Conservation (phyloP, 2,797 vertebrate species). For the Notamacropus eugenii region DNA sequence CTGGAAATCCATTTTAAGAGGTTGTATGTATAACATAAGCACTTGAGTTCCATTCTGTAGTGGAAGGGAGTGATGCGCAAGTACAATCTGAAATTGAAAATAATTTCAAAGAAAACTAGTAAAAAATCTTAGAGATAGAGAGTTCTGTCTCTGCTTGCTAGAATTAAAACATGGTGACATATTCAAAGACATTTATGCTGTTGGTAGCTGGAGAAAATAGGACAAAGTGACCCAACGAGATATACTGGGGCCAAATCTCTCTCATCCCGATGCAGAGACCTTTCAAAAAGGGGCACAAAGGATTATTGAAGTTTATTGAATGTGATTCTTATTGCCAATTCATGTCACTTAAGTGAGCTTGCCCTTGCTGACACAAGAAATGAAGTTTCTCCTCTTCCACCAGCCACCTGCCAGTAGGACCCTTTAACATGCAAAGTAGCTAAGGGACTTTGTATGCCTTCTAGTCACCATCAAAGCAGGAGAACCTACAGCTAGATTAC, state of each 20-base stretch:
- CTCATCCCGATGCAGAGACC: conserved; percentile 56
- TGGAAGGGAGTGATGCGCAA: conserved; percentile 59
- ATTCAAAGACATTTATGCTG: conserved; percentile 22
- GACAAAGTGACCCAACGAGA: conserved; percentile 37
- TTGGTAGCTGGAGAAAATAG: neutral
- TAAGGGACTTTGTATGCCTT: conserved; percentile 38
- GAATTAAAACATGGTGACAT: conserved; percentile 58
- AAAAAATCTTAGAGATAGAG: conserved; percentile 44
- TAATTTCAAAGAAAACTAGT: conserved; percentile 42
- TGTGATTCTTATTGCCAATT: conserved; percentile 65
- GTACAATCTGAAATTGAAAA: conserved; percentile 50
- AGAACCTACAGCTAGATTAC: conserved; percentile 52
- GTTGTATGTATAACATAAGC: conserved; percentile 74
- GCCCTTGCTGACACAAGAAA: conserved; percentile 73
- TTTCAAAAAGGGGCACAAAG: conserved; percentile 56
- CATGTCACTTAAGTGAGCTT: conserved; percentile 73
- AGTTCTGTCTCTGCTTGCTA: conserved; percentile 36
- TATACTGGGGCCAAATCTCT: conserved; percentile 43
- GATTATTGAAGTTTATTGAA: conserved; percentile 60
- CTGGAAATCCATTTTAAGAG: conserved; percentile 75
- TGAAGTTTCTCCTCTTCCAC: conserved; percentile 71
- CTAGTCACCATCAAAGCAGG: conserved; percentile 66
- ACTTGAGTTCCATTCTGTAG: conserved; percentile 64
- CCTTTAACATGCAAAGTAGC: conserved; percentile 79
- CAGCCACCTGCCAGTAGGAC: conserved; percentile 61